These are phyloP conservation scores for Drosophila acutilabella DNA, from an alignment of 2,888 invertebrate species.

Conservation along the genomic window DNA sequence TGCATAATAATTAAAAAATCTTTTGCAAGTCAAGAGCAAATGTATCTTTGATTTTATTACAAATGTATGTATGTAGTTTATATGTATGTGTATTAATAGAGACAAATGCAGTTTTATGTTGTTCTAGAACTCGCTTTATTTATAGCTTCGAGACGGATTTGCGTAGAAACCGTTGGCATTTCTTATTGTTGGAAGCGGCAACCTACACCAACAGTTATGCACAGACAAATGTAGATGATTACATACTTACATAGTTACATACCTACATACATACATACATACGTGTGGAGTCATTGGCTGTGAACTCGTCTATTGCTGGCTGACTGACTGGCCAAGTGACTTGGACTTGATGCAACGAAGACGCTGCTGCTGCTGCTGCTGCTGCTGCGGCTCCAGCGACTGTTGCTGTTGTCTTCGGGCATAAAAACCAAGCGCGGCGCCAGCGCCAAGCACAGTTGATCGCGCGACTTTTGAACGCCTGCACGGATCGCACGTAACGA, in stretches of 20 bases:
- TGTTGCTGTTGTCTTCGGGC: slow-evolving; percentile 44
- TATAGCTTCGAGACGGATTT: slow-evolving; percentile 9
- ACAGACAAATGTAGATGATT: not conserved
- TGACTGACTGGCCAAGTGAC: slow-evolving; percentile 74
- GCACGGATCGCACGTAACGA: slow-evolving; percentile 50
- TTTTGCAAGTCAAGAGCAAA: too few relatives aligned
- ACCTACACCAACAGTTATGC: not conserved
- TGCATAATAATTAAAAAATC: too few relatives aligned
- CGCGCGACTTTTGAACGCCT: slow-evolving; percentile 77
- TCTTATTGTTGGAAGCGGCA: not conserved
- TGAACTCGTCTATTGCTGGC: slow-evolving; percentile 63
- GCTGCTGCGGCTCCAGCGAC: slow-evolving; percentile 22
- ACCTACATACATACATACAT: slow-evolving; percentile 2
- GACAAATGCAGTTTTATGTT: not conserved
- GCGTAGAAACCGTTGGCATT: slow-evolving; percentile 15
- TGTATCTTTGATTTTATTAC: too few relatives aligned
- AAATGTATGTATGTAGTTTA: too few relatives aligned
- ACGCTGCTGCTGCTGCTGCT: slow-evolving; percentile 44
- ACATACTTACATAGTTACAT: slow-evolving; percentile 8
- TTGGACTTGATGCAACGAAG: slow-evolving; percentile 74
- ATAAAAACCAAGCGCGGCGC: slow-evolving; percentile 83
- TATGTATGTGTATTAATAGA: not conserved
- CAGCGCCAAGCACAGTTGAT: slow-evolving; percentile 83
- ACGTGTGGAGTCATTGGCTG: slow-evolving; percentile 64
- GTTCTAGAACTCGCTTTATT: slow-evolving; percentile 20